Conservation (phyloP, 2,888 invertebrate genomes). For the Cantharis flavilabris region DNA sequence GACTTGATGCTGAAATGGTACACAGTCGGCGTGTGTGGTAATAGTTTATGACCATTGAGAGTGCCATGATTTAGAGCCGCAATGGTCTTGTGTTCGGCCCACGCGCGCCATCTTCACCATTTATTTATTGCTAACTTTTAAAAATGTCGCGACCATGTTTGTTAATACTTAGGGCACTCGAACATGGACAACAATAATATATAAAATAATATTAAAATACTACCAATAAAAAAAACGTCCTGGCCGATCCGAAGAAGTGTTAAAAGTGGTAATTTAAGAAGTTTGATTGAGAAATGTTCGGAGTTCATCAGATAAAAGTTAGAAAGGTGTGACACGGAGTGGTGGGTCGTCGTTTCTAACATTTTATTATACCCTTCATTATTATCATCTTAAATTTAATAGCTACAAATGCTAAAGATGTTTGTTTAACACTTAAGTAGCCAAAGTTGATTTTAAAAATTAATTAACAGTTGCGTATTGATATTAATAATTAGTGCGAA, state of each 20-base stretch:
- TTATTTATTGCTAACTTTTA: conserved; percentile 55
- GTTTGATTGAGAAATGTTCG: neutral
- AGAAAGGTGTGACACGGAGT: conserved; percentile 21
- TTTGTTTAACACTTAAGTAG: neutral
- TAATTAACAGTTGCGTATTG: neutral
- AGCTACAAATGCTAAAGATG: neutral
- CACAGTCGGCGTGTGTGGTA: conserved; percentile 49
- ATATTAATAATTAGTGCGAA: neutral
- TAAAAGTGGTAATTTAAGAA: neutral
- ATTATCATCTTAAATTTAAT: conserved; percentile 4
- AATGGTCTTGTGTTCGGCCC: conserved; percentile 55
- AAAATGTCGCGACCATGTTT: conserved; percentile 47
- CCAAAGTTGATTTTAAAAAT: neutral
- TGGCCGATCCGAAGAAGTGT: neutral
- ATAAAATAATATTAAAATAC: neutral
- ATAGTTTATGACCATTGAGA: conserved; percentile 53
- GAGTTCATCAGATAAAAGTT: conserved; percentile 17
- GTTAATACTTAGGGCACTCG: conserved; percentile 22
- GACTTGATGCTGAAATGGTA: conserved; percentile 3
- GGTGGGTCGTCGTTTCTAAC: conserved; percentile 22
- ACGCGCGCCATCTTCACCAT: conserved; percentile 54
- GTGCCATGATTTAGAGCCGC: conserved; percentile 55
- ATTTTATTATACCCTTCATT: conserved; percentile 18
- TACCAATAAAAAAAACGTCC: neutral
- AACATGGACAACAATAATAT: neutral